These are phyloP conservation scores for Brachypodius melanocephalos DNA, from an alignment of 2,113 vertebrate genomes.

Conservation along the genomic window DNA sequence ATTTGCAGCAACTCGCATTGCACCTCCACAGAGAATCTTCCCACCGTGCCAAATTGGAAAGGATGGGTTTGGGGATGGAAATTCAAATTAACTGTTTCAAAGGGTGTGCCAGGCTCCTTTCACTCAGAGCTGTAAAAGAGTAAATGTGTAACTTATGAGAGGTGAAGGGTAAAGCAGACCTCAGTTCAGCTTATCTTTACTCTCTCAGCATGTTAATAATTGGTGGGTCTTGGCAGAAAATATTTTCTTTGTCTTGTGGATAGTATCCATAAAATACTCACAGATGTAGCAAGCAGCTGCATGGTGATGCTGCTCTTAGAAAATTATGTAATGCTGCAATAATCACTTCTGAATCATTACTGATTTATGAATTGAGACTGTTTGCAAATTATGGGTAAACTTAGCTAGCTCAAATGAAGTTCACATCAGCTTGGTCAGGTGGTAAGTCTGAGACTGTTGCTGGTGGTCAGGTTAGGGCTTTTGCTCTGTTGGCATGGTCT, in stretches of 20 bases:
- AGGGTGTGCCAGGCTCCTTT: background rate
- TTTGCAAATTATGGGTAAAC: constrained; percentile 15
- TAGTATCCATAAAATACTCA: background rate
- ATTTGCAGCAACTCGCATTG: constrained; percentile 10
- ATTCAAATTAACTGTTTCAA: background rate
- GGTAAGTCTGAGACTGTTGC: background rate
- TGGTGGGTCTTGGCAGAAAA: background rate
- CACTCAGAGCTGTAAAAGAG: background rate
- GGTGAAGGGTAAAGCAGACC: background rate
- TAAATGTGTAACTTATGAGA: background rate
- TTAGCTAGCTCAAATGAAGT: background rate
- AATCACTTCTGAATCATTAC: constrained; percentile 28
- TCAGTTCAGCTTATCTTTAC: background rate
- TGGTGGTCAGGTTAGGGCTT: background rate
- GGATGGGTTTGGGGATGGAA: background rate
- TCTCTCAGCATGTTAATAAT: background rate
- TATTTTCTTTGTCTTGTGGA: background rate
- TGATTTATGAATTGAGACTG: constrained; percentile 42
- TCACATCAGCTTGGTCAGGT: background rate
- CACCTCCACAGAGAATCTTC: background rate
- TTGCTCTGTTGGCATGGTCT: background rate
- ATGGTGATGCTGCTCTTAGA: constrained; percentile 34
- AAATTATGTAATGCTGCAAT: constrained; percentile 13
- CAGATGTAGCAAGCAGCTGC: constrained; percentile 44
- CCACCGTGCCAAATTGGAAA: background rate